Percentiles rank a stretch among this genome's conserved stretches.
These are phyloP conservation scores for Calephelis virginiensis DNA, from an alignment of 1,140 invertebrate species.

Conservation along the genomic window DNA sequence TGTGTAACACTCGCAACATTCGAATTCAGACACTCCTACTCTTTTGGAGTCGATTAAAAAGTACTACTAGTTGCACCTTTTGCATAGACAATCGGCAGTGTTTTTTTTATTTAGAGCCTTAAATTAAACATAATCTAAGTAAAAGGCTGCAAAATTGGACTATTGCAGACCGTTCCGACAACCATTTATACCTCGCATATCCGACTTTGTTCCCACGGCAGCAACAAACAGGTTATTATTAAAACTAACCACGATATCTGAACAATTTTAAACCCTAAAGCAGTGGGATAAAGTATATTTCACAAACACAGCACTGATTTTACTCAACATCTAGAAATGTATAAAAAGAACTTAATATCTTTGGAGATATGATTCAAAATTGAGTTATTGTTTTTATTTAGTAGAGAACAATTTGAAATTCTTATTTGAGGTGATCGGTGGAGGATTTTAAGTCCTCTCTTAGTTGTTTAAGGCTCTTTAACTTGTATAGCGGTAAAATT, in stretches of 20 bases:
- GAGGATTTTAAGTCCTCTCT: conserved; percentile 73
- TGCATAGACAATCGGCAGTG: background rate
- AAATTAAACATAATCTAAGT: conserved; percentile 51
- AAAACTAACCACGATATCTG: conserved; percentile 54
- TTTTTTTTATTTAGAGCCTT: background rate
- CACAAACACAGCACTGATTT: conserved; percentile 32
- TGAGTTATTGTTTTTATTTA: conserved; percentile 38
- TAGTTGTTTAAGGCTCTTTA: conserved; percentile 62
- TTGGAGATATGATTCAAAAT: conserved; percentile 50
- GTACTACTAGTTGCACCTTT: too few relatives aligned
- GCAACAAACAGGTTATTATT: conserved; percentile 76
- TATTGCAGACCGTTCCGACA: conserved; percentile 73
- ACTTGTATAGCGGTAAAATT: conserved; percentile 67
- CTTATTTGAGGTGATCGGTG: conserved; percentile 68
- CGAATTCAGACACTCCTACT: too few relatives aligned
- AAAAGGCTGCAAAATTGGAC: conserved; percentile 75
- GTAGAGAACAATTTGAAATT: conserved; percentile 72
- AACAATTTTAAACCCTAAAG: conserved; percentile 41
- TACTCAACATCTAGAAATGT: conserved; percentile 36
- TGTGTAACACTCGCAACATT: too few relatives aligned
- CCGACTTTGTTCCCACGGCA: conserved; percentile 73
- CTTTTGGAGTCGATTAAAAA: too few relatives aligned
- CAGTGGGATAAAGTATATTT: conserved; percentile 39
- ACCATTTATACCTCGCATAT: conserved; percentile 74
- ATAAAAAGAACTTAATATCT: conserved; percentile 47